phyloP scores from a whole-genome alignment of 1,140 invertebrate species.

The Leptopilina boulardi region DNA sequence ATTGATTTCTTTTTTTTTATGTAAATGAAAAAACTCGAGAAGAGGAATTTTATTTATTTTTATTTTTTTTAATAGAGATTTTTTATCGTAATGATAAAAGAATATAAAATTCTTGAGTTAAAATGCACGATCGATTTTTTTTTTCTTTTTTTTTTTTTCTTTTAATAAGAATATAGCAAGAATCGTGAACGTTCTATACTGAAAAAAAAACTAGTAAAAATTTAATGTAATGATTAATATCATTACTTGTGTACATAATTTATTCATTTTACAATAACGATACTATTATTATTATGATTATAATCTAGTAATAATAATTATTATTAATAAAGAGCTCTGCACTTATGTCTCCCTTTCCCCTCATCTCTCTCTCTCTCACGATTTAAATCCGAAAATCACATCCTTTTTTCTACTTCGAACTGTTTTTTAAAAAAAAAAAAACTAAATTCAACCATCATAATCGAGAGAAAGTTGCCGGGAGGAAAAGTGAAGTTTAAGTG shows the following conservation, averaged over 20 bases:
- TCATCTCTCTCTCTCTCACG: conserved; percentile 23
- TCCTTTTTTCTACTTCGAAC: conserved; percentile 38
- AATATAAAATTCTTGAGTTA: background rate
- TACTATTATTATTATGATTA: background rate
- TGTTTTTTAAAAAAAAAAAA: conserved; percentile 44
- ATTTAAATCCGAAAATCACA: conserved; percentile 24
- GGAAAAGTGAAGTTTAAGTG: too few species aligned
- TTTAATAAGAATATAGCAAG: background rate
- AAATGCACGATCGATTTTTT: conserved; percentile 14
- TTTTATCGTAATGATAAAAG: too few species aligned
- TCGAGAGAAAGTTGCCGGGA: too few species aligned
- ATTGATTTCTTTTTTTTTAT: too few species aligned
- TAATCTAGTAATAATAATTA: background rate
- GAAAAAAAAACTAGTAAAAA: conserved; percentile 17
- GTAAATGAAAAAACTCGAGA: too few species aligned
- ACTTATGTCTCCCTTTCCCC: conserved; percentile 38
- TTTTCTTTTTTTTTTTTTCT: conserved; percentile 3
- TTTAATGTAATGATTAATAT: conserved; percentile 18
- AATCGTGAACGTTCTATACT: conserved; percentile 12
- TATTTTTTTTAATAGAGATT: too few species aligned
- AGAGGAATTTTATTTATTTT: too few species aligned
- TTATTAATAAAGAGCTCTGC: conserved; percentile 59
- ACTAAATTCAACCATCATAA: conserved; percentile 5
- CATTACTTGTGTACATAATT: conserved; percentile 26
- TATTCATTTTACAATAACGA: conserved; percentile 31